A percentile compares a stretch with the other conserved stretches of the same genome.
Evolutionary conservation across 2,797 vertebrate genomes (phyloP).

Genomic region (Ateles fusciceps): DNA sequence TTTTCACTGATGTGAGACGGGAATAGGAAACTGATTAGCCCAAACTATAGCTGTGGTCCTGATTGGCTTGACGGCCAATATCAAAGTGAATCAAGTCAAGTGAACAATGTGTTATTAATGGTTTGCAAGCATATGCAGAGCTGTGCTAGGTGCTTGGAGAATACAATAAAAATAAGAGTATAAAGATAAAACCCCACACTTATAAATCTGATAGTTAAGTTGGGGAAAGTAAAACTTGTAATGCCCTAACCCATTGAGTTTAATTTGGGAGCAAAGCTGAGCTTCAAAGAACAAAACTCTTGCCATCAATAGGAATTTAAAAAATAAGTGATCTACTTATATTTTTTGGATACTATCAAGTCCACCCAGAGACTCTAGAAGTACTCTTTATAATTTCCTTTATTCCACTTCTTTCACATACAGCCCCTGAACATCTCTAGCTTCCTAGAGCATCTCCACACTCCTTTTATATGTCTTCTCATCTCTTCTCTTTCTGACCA

Average conservation of each 20-base stretch:
- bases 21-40: not conserved
- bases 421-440: not conserved
- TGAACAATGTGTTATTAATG: not conserved
- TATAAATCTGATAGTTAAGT: not conserved
- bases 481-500: not conserved
- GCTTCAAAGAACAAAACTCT: not conserved
- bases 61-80: slow-evolving; percentile 1
- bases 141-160: not conserved
- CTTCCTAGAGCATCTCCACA: not conserved
- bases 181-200: not conserved
- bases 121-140: not conserved
- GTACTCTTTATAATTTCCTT: not conserved
- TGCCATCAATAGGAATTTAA: not conserved
- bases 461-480: not conserved
- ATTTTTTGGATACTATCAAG: not conserved
- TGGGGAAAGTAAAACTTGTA: not conserved
- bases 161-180: not conserved
- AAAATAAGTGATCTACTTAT: not conserved
- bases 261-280: not conserved
- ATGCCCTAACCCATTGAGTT: not conserved
- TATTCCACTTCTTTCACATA: not conserved
- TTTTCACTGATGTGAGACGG: not conserved
- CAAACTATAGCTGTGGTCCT: not conserved
- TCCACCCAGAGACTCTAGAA: not conserved
- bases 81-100: slow-evolving; percentile 13